Conservation (phyloP, 2,797 vertebrate genomes). For the Eospalax fontanierii region DNA sequence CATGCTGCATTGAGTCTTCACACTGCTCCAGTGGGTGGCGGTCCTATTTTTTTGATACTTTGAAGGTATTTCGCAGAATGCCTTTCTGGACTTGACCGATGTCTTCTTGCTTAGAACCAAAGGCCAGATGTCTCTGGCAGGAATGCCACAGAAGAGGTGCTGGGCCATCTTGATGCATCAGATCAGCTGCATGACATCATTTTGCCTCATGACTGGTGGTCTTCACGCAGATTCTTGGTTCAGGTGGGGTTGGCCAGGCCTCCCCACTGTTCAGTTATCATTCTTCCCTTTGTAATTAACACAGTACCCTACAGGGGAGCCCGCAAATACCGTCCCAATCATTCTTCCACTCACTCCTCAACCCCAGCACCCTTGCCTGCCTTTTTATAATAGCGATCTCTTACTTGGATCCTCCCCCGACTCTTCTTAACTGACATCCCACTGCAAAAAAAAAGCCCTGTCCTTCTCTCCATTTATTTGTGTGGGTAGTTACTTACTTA, state of each 20-base stretch:
- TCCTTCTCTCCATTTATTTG: background rate
- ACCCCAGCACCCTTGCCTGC: background rate
- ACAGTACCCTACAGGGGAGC: background rate
- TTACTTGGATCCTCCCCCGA: background rate
- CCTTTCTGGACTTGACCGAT: background rate
- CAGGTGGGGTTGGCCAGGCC: background rate
- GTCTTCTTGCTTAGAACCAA: background rate
- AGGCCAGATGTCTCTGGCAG: background rate
- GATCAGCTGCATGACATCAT: fast-evolving
- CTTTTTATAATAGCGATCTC: background rate
- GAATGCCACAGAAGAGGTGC: background rate
- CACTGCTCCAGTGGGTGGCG: background rate
- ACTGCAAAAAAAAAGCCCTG: background rate
- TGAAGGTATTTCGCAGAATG: background rate
- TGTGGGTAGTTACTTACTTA: background rate
- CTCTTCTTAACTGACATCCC: background rate
- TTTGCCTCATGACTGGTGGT: background rate
- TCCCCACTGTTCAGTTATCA: background rate
- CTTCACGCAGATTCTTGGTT: background rate
- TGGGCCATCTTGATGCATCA: background rate
- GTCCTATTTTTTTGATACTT: background rate
- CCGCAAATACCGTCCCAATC: background rate
- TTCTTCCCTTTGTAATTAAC: background rate
- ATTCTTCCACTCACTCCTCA: background rate
- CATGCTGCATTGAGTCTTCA: no score